phyloP scores from a whole-genome alignment of 35 echinoderm and acorn worm genomes.

The Apostichopus parvimensis region DNA sequence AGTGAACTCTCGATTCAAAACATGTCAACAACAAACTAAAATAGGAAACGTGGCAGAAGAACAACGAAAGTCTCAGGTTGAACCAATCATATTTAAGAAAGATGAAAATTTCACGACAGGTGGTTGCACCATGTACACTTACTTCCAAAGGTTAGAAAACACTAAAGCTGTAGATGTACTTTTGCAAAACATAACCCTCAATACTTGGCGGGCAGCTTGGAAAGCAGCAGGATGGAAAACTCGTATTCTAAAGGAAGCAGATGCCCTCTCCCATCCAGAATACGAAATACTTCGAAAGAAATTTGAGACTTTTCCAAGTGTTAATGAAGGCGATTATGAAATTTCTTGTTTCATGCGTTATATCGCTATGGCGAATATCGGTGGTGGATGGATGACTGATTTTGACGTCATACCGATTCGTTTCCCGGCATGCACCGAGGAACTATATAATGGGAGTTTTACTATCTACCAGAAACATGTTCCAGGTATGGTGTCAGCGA shows the following conservation, averaged over 20 bases:
- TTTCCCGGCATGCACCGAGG: not conserved
- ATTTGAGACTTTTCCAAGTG: constrained; percentile 3
- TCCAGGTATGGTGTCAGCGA: not conserved
- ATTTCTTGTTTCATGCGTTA: constrained; percentile 16
- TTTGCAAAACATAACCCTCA: not conserved
- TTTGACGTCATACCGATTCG: constrained; percentile 13
- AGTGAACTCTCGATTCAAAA: not conserved
- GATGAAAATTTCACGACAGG: too few relatives aligned
- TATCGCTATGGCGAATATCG: constrained; percentile 14
- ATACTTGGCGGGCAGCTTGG: not conserved
- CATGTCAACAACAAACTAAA: not conserved
- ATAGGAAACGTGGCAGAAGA: too few relatives aligned
- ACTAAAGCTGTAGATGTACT: not conserved
- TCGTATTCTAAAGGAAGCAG: not conserved
- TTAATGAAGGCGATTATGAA: not conserved
- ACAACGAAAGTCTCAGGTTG: not conserved
- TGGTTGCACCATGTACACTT: not conserved
- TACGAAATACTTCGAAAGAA: not conserved
- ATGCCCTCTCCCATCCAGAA: constrained; percentile 12
- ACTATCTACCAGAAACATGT: not conserved
- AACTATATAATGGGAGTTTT: not conserved
- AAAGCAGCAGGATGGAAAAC: constrained; percentile 11
- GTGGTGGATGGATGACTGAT: constrained; percentile 21
- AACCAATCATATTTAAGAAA: not conserved
- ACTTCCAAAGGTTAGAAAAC: not conserved